Evolutionary conservation across 2,113 vertebrate genomes (phyloP), one percentile per base, ranked within the genome.

Genomic region (Equus quagga): DNA sequence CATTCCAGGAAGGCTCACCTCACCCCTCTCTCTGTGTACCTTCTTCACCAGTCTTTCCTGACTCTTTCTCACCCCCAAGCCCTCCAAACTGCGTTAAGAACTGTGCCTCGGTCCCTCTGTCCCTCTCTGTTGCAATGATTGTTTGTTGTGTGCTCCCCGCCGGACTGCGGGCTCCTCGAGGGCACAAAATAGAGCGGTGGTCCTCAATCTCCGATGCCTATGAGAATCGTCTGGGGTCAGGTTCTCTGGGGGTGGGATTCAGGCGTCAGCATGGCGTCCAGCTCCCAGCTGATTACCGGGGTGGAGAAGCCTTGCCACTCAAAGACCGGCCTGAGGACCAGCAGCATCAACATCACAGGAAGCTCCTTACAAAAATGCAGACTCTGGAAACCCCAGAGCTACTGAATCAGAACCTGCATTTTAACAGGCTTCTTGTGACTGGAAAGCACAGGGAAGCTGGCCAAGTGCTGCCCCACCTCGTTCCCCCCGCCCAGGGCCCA

Each of bases 91-190:
- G 24, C 54, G 24, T 18, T 67, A 24, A 56, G 64, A 64, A 12
- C 51, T 1, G 1, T 0, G 0, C 65, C 62, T 60, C 5, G 5
- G 6, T 11, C n/a, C 69, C 14, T 56, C 72, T 13, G 2, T 36
- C 82, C 2, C 31, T 79, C 6, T 54, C 60, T 17, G 21, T 3
- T 4, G 26, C 36, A 7, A 49, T 31, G 18, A 75, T 24, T 1
- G 2, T 56, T 36, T 31, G 28, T 19, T 15, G 4, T 56, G 28
- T 44, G 18, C 60, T 64, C 11, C 28, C 8, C 18, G 17, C 14
- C 9, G 15, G 14, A 21, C 1, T 0, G 0, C 2, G 24, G 65
- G 64, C 31, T n/a, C 8, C 28, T 1, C 0, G 4, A 58, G 23
- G 62, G 7, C 24, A 85, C 78, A 31, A 84, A 4, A 10, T 0